Percentiles rank a stretch among this genome's conserved stretches.
phyloP scores from a whole-genome alignment of 1,140 invertebrate genomes.

The Oedothorax gibbosus region DNA sequence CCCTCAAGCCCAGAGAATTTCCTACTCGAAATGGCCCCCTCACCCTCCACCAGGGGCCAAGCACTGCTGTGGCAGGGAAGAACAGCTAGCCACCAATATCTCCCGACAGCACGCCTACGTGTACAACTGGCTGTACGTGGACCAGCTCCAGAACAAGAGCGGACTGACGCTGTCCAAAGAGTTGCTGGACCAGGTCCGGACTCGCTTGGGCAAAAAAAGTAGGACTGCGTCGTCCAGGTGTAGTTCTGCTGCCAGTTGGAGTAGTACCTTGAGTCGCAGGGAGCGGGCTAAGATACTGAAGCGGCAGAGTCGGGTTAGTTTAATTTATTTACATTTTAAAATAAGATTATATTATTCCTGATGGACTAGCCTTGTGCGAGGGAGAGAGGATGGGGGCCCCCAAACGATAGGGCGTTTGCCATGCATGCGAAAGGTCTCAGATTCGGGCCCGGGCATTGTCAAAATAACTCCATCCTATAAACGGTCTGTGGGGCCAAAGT shows the following conservation, averaged over 20 bases:
- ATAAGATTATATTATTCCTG: not conserved
- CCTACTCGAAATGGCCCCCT: slow-evolving; percentile 42
- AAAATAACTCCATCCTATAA: too few species aligned
- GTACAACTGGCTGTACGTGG: slow-evolving; percentile 52
- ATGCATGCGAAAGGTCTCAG: too few species aligned
- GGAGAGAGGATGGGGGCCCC: too few species aligned
- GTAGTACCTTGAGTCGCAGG: slow-evolving; percentile 33
- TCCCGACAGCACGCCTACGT: slow-evolving; percentile 47
- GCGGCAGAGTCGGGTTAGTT: slow-evolving; percentile 36
- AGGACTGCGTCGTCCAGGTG: slow-evolving; percentile 13
- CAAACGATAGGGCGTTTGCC: too few species aligned
- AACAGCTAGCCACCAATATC: slow-evolving; percentile 27
- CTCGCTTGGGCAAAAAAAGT: not conserved
- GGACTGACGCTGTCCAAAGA: slow-evolving; percentile 17
- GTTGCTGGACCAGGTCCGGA: slow-evolving; percentile 26
- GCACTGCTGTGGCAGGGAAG: slow-evolving; percentile 25
- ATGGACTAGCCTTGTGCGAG: not conserved
- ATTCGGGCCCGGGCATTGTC: too few species aligned
- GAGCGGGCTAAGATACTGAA: slow-evolving; percentile 38
- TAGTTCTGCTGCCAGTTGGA: slow-evolving; percentile 2
- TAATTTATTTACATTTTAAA: not conserved
- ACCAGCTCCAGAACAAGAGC: slow-evolving; percentile 25
- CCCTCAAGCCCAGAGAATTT: slow-evolving; percentile 1
- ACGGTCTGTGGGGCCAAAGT: too few species aligned
- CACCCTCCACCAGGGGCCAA: slow-evolving; percentile 3